Conservation (phyloP, 2,797 vertebrate genomes). For the Pipistrellus pygmaeus region DNA sequence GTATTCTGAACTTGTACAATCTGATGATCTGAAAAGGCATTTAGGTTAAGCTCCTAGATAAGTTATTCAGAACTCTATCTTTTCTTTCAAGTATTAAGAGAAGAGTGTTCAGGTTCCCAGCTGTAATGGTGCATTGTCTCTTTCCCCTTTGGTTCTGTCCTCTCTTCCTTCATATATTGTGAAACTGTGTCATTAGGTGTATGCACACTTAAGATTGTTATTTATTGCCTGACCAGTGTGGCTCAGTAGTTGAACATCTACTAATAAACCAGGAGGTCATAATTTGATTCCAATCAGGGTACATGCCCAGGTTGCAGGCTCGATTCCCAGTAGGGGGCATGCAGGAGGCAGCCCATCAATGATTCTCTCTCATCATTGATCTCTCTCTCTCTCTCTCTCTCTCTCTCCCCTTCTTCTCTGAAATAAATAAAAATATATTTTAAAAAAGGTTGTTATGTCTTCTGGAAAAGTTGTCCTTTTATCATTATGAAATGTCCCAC, state of each 20-base stretch:
- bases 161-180: background rate
- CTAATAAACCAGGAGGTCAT: too few relatives aligned
- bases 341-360: too few relatives aligned
- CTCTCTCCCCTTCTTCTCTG: too few relatives aligned
- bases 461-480: background rate
- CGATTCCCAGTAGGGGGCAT: too few relatives aligned
- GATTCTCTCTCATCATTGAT: too few relatives aligned
- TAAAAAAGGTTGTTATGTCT: background rate
- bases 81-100: background rate
- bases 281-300: too few relatives aligned
- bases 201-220: background rate
- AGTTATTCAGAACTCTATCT: background rate
- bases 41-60: background rate
- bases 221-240: background rate
- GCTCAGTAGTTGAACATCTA: too few relatives aligned
- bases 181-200: background rate
- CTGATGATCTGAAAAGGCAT: background rate
- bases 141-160: background rate
- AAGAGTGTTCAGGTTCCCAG: background rate
- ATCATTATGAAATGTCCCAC: background rate
- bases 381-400: too few relatives aligned
- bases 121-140: background rate
- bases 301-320: too few relatives aligned
- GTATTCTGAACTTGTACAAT: background rate
- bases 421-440: too few relatives aligned